phyloP scores from a whole-genome alignment of 1,140 invertebrate genomes.

The Samia ricini region DNA sequence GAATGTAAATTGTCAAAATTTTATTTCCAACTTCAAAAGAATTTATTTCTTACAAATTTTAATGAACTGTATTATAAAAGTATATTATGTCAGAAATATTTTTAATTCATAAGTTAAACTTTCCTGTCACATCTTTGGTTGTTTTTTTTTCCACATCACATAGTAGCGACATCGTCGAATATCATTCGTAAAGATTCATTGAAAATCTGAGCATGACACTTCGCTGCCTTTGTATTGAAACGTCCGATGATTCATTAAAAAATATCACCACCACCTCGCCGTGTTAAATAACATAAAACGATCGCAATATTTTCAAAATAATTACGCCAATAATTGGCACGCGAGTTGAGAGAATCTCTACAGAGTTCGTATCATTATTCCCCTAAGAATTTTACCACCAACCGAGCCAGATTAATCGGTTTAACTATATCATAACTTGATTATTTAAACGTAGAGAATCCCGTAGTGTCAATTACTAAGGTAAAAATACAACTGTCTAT shows the following conservation, averaged over 20 bases:
- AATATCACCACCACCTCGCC: slow-evolving; percentile 56
- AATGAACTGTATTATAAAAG: slow-evolving; percentile 6
- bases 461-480: slow-evolving; percentile 65
- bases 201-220: slow-evolving; percentile 45
- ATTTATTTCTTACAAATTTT: too few species aligned
- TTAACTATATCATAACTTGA: slow-evolving; percentile 71
- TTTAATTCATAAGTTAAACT: background rate
- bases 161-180: slow-evolving; percentile 21
- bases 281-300: slow-evolving; percentile 67
- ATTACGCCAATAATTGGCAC: slow-evolving; percentile 76
- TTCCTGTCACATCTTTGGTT: background rate
- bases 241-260: slow-evolving; percentile 52
- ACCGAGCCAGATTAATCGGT: slow-evolving; percentile 72
- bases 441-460: slow-evolving; percentile 46
- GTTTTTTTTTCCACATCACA: background rate
- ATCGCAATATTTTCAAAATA: slow-evolving; percentile 71
- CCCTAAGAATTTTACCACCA: slow-evolving; percentile 67
- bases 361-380: slow-evolving; percentile 64
- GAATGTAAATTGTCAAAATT: too few species aligned
- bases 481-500: slow-evolving; percentile 67
- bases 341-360: slow-evolving; percentile 45
- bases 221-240: slow-evolving; percentile 43
- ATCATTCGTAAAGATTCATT: slow-evolving; percentile 53
- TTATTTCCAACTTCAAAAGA: too few species aligned
- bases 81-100: slow-evolving; percentile 7